Evolutionary conservation across 2,113 vertebrate species (phyloP).

Genomic region (Rhinopithecus roxellana): DNA sequence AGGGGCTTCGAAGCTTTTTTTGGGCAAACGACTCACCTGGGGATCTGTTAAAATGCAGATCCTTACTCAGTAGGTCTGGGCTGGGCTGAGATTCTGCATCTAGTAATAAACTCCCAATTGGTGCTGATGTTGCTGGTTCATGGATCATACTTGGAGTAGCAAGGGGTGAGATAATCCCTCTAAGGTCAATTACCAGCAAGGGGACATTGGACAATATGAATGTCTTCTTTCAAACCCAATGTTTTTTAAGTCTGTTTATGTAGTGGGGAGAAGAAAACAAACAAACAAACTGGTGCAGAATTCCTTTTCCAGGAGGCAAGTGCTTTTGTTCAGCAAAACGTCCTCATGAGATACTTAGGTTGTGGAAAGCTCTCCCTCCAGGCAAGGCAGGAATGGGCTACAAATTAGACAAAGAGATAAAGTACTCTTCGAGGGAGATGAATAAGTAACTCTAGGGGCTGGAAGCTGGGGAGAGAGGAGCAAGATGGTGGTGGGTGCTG

Average conservation of each 20-base stretch:
- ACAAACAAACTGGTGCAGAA: neutral
- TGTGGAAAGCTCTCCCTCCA: neutral
- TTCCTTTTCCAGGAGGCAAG: neutral
- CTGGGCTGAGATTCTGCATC: neutral
- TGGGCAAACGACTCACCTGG: neutral
- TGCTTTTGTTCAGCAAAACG: neutral
- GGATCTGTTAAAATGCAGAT: neutral
- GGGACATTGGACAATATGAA: neutral
- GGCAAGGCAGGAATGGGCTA: neutral
- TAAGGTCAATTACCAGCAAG: neutral
- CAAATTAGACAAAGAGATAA: neutral
- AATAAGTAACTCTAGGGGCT: neutral
- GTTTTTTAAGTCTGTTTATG: neutral
- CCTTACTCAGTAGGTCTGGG: neutral
- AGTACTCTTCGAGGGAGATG: neutral
- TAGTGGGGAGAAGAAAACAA: neutral
- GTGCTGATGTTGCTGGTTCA: neutral
- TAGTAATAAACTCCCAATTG: neutral
- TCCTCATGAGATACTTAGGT: neutral
- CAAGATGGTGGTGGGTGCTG: neutral
- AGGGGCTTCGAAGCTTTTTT: neutral
- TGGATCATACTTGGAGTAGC: neutral
- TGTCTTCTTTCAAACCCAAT: neutral
- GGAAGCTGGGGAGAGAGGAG: neutral
- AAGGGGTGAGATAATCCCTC: neutral